phyloP scores from a whole-genome alignment of 1,140 invertebrate species.

The Trypoxylus dichotomus region DNA sequence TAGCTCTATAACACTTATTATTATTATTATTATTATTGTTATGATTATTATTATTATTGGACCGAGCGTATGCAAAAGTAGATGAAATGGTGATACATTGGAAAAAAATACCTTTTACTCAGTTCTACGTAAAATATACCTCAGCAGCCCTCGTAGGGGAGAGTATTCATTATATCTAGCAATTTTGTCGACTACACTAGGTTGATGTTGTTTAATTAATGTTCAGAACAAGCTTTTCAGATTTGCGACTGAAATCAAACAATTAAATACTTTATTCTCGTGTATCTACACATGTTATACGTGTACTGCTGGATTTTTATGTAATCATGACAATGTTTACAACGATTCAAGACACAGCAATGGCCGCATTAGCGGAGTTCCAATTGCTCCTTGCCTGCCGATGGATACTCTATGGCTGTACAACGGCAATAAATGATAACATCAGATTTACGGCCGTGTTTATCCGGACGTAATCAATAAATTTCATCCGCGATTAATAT shows the following conservation, averaged over 20 bases:
- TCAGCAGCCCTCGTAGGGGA: no score
- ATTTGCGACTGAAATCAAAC: background rate
- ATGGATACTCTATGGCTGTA: background rate
- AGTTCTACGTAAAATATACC: no score
- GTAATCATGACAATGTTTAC: background rate
- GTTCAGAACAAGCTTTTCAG: background rate
- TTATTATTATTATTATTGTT: no score
- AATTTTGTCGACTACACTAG: no score
- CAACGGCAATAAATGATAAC: background rate
- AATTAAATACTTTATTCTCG: background rate
- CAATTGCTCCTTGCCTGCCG: background rate
- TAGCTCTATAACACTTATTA: no score
- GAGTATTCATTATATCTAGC: no score
- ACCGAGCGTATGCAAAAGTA: no score
- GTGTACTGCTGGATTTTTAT: background rate
- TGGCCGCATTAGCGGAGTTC: background rate
- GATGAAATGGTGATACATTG: no score
- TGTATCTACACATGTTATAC: background rate
- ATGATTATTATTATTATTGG: no score
- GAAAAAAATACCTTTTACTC: no score
- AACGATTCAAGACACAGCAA: background rate
- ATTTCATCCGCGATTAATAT: background rate
- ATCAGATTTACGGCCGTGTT: background rate
- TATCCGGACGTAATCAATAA: background rate
- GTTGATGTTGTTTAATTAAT: no score